A percentile compares a stretch with the other conserved stretches of the same genome.
These are phyloP conservation scores for Spodoptera littoralis DNA, from an alignment of 2,888 invertebrate genomes.

Conservation along the genomic window DNA sequence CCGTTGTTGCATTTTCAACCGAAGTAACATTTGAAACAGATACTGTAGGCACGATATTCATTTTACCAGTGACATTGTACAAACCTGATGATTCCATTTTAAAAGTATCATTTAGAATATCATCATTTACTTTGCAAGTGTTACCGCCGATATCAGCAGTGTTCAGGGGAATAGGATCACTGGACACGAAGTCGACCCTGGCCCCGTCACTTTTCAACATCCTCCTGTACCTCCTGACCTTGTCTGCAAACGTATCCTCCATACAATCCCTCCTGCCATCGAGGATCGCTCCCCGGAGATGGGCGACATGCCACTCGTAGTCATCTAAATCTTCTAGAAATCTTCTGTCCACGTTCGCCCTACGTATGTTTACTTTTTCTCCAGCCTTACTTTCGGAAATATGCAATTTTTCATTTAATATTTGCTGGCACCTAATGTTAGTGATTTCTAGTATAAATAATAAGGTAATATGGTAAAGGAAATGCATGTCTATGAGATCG, in stretches of 20 bases:
- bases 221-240: slow-evolving; percentile 63
- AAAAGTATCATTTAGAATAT: neutral
- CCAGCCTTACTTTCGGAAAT: slow-evolving; percentile 9
- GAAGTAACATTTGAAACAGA: slow-evolving; percentile 2
- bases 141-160: slow-evolving; percentile 51
- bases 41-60: slow-evolving; percentile 4
- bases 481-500: slow-evolving; percentile 35
- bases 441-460: slow-evolving; percentile 7
- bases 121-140: slow-evolving; percentile 55
- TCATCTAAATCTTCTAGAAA: slow-evolving; percentile 65
- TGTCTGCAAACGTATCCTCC: slow-evolving; percentile 67
- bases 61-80: neutral
- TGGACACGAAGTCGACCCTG: slow-evolving; percentile 69
- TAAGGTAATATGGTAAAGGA: slow-evolving; percentile 17
- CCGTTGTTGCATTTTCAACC: slow-evolving; percentile 8
- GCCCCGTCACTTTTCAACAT: slow-evolving; percentile 68
- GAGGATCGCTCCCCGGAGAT: slow-evolving; percentile 64
- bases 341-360: slow-evolving; percentile 53
- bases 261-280: slow-evolving; percentile 58
- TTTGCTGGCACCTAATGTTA: slow-evolving; percentile 13
- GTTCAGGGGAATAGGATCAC: slow-evolving; percentile 60
- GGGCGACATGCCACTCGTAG: slow-evolving; percentile 71
- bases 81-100: slow-evolving; percentile 8
- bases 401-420: slow-evolving; percentile 21
- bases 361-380: slow-evolving; percentile 15